These are phyloP conservation scores for Plotosus lineatus DNA, from an alignment of 2,113 vertebrate genomes.

Conservation along the genomic window DNA sequence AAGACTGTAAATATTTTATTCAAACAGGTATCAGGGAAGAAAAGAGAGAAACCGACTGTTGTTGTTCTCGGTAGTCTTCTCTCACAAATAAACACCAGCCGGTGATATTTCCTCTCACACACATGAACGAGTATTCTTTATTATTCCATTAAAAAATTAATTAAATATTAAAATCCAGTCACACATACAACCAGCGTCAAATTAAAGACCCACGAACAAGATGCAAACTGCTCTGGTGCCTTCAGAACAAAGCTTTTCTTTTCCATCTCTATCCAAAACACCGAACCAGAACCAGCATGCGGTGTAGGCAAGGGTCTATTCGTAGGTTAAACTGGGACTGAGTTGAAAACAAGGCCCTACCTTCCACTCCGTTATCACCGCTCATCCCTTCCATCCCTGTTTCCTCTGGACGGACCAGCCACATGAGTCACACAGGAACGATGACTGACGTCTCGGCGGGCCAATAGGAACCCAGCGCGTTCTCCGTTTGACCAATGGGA, in stretches of 20 bases:
- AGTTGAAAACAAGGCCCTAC: constrained; percentile 54
- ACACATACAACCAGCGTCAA: neutral
- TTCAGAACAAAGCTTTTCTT: neutral
- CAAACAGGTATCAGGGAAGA: neutral
- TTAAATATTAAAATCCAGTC: constrained; percentile 55
- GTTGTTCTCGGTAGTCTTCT: too few species aligned
- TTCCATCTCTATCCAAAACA: neutral
- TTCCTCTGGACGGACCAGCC: constrained; percentile 52
- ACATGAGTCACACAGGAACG: constrained; percentile 54
- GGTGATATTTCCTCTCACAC: neutral
- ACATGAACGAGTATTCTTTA: neutral
- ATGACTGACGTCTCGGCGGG: constrained; percentile 33
- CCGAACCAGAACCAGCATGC: neutral
- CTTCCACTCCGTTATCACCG: constrained; percentile 57
- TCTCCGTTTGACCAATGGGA: constrained; percentile 54
- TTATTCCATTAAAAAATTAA: constrained; percentile 28
- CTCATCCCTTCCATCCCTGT: constrained; percentile 54
- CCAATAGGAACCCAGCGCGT: constrained; percentile 58
- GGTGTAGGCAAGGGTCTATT: neutral
- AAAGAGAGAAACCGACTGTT: neutral
- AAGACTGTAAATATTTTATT: neutral
- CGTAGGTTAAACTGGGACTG: neutral
- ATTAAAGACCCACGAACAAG: too few species aligned
- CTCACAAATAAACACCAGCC: neutral
- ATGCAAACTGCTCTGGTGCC: neutral